Conservation (phyloP, 2,888 invertebrate genomes). For the Cataglyphis albicans region DNA sequence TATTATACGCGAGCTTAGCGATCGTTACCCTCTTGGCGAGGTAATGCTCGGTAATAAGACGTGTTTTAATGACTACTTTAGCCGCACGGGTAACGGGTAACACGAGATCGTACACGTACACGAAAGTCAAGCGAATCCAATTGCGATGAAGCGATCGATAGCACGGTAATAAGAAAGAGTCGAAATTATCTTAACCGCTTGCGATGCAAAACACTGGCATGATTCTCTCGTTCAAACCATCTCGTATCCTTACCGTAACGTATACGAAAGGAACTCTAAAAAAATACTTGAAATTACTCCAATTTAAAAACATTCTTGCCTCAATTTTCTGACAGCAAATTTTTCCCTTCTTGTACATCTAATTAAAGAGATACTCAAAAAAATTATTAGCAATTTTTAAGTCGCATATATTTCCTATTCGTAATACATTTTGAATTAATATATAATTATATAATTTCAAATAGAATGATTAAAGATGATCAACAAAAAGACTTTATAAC, state of each 20-base stretch:
- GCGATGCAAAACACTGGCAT: constrained; percentile 21
- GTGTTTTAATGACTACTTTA: constrained; percentile 49
- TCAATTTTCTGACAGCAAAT: neutral
- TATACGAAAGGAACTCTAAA: neutral
- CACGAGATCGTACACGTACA: constrained; percentile 27
- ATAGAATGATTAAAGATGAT: neutral
- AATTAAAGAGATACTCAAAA: constrained; percentile 11
- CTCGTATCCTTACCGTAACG: neutral
- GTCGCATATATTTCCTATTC: neutral
- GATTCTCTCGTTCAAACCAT: neutral
- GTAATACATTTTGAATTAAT: neutral
- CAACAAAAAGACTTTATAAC: neutral
- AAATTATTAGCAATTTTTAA: constrained; percentile 46
- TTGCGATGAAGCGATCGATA: constrained; percentile 34
- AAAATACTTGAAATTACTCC: neutral
- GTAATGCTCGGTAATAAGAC: constrained; percentile 55
- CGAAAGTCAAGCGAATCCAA: constrained; percentile 39
- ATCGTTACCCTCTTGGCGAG: constrained; percentile 52
- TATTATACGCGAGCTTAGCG: constrained; percentile 57
- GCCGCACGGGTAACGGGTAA: constrained; percentile 34
- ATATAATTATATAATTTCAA: neutral
- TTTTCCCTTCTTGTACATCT: neutral
- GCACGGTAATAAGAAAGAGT: constrained; percentile 2
- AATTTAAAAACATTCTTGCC: neutral
- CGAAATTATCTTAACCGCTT: constrained; percentile 38